These are phyloP conservation scores for Caenorhabditis zanzibari DNA, from an alignment of 2,888 invertebrate species.

Conservation along the genomic window DNA sequence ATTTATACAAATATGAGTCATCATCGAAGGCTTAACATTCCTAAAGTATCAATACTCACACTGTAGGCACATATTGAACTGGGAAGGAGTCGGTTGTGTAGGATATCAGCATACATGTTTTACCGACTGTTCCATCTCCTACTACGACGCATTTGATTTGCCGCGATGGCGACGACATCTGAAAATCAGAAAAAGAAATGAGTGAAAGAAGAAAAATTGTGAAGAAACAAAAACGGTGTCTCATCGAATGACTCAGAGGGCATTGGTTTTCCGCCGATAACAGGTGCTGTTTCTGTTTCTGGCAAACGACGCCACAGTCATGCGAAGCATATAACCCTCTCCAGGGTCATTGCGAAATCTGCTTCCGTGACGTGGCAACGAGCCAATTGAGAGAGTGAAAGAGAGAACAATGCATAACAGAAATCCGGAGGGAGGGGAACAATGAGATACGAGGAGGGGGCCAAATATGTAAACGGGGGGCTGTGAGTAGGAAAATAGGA, in stretches of 20 bases:
- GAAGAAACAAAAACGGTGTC: constrained; percentile 4
- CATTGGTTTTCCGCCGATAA: constrained; percentile 28
- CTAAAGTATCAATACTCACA: too few species aligned
- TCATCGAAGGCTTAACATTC: background rate
- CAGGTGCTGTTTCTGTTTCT: constrained; percentile 32
- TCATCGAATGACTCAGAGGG: constrained; percentile 16
- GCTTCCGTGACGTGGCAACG: constrained; percentile 33
- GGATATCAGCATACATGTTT: constrained; percentile 87
- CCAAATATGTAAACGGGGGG: constrained; percentile 5
- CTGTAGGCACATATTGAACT: constrained; percentile 87
- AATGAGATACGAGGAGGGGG: constrained; percentile 18
- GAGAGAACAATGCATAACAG: constrained; percentile 7
- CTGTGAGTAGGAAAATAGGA: background rate
- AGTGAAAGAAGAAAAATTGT: constrained; percentile 12
- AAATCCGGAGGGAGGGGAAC: constrained; percentile 1
- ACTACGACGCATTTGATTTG: constrained; percentile 87
- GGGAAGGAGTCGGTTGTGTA: constrained; percentile 87
- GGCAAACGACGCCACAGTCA: constrained; percentile 33
- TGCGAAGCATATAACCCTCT: background rate
- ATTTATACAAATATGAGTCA: constrained; percentile 25
- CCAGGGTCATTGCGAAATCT: constrained; percentile 54
- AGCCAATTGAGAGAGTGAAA: background rate
- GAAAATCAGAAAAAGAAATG: constrained; percentile 6
- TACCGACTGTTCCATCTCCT: constrained; percentile 87
- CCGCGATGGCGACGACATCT: constrained; percentile 83